Evolutionary conservation across 2,797 vertebrate genomes (phyloP), one percentile per base, ranked within the genome.

Genomic region (Eutrigla gurnardus): DNA sequence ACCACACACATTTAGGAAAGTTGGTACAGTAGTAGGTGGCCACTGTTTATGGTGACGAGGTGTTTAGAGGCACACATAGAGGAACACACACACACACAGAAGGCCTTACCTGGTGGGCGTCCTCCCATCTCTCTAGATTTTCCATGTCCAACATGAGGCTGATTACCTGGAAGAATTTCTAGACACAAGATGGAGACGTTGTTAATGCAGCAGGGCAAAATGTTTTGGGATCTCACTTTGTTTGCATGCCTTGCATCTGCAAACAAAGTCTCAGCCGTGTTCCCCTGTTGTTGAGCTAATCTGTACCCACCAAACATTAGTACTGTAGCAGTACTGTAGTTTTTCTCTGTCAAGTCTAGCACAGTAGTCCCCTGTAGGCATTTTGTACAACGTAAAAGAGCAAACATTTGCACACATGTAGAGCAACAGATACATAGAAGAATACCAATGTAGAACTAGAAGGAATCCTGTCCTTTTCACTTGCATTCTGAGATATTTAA

Each of bases 151-250:
- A 97, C 97, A 99, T 99, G 91, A 96, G 95, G 91, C 98, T 99
- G 91, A 99, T 92, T 89, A 98, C 96, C 95, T 99, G 98, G 95
- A 99, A 99, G 93, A 98, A 99, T 93, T 97, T 98, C 98, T 99
- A 90, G 11, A 88, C 25, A 77, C 17, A 83, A 75, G 37, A 75
- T 0, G 25, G 60, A 79, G 32, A 71, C 3, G 45, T 42, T 53
- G 37, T 75, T 60, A 76, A 67, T 9, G 9, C 60, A 62, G 18
- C 6, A 46, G 6, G 4, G 13, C 45, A 13, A 15, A 14, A 2
- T 2, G 15, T 33, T 57, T 1, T 49, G 1, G 42, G 17, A 42
- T 35, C 25, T 59, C 3, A 15, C 35, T 53, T 33, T 33, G 52
- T 53, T 58, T 50, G 18, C 58, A 49, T 57, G 55, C 25, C 25